Evolutionary conservation across 2,113 vertebrate species (phyloP), one percentile per base, ranked within the genome.

Genomic region (Chloroceryle aenea): DNA sequence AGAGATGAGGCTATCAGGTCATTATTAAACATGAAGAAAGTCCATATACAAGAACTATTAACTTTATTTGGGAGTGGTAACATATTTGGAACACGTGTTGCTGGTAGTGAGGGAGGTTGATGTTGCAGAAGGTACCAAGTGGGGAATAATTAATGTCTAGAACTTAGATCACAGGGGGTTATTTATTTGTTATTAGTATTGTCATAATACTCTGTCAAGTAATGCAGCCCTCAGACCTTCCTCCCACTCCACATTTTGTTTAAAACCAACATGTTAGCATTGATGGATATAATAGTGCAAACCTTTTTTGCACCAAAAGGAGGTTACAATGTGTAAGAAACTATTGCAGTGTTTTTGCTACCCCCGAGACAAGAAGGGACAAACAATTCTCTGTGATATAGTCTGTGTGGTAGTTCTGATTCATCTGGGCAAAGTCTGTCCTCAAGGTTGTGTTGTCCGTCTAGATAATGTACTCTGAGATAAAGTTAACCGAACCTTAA

Each of bases 191-290:
- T 40, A 40, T 40, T 40, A 40, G 38, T 40, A 40, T 18, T 59
- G 66, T 58, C 59, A 25, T 32, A 75, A 45, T 38, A 11, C 16
- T 66, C 16, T 66, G 36, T 56, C 27, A 82, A 48, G 13, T 30
- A 30, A 2, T 17, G 5, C 19, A 72, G 42, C 5, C 25, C 5
- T 2, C 4, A 72, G 12, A 4, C 7, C 7, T 50, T 50, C 4
- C 12, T 34, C 14, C 7, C 9, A 5, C 21, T 7, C 45, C 21
- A 25, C 23, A 3, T 34, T 84, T 81, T 48, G 3, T 77, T 84
- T 75, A 36, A 85, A 90, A 74, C 3, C 4, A 32, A 14, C 27
- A 5, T 32, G 12, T 50, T 26, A 4, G 19, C 14, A 34, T 34
- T 52, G 18, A 34, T 27, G 11, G 14, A 64, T 42, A 82, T 71